Conservation (phyloP, 2,797 vertebrate genomes). For the Pampus argenteus region DNA sequence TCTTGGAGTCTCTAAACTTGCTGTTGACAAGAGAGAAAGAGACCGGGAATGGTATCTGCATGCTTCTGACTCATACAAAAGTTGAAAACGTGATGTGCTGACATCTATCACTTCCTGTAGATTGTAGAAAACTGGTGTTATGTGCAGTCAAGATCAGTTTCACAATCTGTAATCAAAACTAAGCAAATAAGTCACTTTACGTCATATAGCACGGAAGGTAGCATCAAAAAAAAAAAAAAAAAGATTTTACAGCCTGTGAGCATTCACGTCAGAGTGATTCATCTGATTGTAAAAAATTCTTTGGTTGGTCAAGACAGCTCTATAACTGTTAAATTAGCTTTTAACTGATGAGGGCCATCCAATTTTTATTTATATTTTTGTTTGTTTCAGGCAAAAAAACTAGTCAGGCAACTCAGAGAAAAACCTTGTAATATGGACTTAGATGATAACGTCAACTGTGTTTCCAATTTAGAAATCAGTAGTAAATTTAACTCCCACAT, state of each 20-base stretch:
- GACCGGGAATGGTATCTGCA: neutral
- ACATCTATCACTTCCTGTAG: neutral
- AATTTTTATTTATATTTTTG: too few species aligned
- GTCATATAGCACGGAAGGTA: neutral
- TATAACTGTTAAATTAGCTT: neutral
- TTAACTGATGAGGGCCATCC: neutral
- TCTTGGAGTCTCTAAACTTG: conserved; percentile 43
- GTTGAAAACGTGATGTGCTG: neutral
- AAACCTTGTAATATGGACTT: neutral
- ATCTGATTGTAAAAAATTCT: neutral
- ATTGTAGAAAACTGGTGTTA: conserved; percentile 1
- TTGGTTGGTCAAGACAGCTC: neutral
- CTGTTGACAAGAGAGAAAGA: conserved; percentile 23
- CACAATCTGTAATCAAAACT: neutral
- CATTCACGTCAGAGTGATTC: neutral
- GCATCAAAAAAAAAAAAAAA: too few species aligned
- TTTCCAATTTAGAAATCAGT: neutral
- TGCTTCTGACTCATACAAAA: neutral
- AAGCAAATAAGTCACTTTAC: neutral
- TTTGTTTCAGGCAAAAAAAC: neutral
- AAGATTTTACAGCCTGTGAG: neutral
- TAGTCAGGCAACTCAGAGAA: neutral
- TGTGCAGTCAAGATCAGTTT: conserved; percentile 1
- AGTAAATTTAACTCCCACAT: neutral
- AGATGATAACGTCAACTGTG: neutral